Conservation (phyloP, 2,888 invertebrate species). For the Merodon equestris region DNA sequence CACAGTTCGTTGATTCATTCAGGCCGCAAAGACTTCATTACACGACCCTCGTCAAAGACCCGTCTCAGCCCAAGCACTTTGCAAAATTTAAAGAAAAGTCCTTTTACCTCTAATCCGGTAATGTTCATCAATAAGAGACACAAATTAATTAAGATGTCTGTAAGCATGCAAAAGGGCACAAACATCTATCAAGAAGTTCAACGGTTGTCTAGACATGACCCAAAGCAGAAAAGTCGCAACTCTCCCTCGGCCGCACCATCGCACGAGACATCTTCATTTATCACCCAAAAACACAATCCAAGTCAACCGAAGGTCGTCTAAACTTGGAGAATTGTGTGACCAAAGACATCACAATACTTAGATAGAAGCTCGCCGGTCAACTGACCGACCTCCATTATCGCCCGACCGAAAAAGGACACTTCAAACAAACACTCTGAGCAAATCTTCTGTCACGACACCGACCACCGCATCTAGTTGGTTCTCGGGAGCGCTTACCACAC, state of each 20-base stretch:
- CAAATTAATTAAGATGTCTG: constrained; percentile 44
- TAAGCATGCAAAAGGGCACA: constrained; percentile 23
- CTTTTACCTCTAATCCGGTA: background rate
- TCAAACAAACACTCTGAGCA: constrained; percentile 22
- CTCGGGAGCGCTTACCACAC: too few species aligned
- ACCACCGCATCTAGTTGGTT: constrained; percentile 14
- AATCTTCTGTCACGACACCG: constrained; percentile 23
- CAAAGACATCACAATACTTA: constrained; percentile 17
- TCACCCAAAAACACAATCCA: constrained; percentile 41
- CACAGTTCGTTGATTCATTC: too few species aligned
- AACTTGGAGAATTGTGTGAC: constrained; percentile 23
- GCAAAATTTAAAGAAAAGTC: background rate
- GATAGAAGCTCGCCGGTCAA: constrained; percentile 20
- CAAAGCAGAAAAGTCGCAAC: background rate
- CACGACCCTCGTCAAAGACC: too few species aligned
- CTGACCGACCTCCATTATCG: constrained; percentile 37
- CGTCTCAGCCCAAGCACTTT: too few species aligned
- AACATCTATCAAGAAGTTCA: constrained; percentile 1
- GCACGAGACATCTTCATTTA: constrained; percentile 46
- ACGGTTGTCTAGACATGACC: constrained; percentile 32
- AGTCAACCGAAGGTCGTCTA: constrained; percentile 34
- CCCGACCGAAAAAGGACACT: constrained; percentile 31
- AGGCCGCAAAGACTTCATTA: too few species aligned
- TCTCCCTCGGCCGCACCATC: background rate
- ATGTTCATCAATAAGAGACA: constrained; percentile 33